Conservation (phyloP, 2,888 invertebrate genomes). For the Lasioglossum vierecki region DNA sequence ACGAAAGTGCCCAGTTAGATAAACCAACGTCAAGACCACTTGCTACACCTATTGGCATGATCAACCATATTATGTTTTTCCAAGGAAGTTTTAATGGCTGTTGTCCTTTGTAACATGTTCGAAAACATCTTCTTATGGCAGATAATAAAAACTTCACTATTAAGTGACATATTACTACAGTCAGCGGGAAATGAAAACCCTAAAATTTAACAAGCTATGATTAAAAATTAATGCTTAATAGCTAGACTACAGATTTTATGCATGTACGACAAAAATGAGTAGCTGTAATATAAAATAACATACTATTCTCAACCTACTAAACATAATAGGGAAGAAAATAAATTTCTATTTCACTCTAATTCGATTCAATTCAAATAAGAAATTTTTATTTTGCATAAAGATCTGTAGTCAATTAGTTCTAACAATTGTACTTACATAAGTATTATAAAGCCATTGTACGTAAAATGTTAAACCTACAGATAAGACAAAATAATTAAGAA, state of each 20-base stretch:
- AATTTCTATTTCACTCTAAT: too few species aligned
- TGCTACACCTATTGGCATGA: constrained; percentile 94
- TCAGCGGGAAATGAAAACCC: constrained; percentile 94
- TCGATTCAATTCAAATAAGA: too few species aligned
- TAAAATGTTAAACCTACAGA: constrained; percentile 99
- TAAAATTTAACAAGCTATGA: constrained; percentile 81
- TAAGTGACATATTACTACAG: constrained; percentile 95
- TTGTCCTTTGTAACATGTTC: constrained; percentile 86
- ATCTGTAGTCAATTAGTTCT: neutral
- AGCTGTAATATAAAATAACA: too few species aligned
- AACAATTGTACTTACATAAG: constrained; percentile 82
- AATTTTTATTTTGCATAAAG: too few species aligned
- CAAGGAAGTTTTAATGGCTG: constrained; percentile 89
- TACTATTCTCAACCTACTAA: too few species aligned
- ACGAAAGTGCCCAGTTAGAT: constrained; percentile 98
- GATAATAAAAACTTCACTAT: constrained; percentile 94
- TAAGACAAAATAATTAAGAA: constrained; percentile 93
- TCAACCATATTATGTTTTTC: constrained; percentile 90
- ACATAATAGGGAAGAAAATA: too few species aligned
- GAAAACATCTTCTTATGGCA: constrained; percentile 87
- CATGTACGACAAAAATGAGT: too few species aligned
- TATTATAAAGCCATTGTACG: constrained; percentile 96
- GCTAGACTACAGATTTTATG: too few species aligned
- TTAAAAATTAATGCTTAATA: constrained; percentile 1
- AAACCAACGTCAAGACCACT: constrained; percentile 98